A percentile compares a stretch with the other conserved stretches of the same genome.
phyloP scores from a whole-genome alignment of 2,113 vertebrate species.

The Hylia prasina region DNA sequence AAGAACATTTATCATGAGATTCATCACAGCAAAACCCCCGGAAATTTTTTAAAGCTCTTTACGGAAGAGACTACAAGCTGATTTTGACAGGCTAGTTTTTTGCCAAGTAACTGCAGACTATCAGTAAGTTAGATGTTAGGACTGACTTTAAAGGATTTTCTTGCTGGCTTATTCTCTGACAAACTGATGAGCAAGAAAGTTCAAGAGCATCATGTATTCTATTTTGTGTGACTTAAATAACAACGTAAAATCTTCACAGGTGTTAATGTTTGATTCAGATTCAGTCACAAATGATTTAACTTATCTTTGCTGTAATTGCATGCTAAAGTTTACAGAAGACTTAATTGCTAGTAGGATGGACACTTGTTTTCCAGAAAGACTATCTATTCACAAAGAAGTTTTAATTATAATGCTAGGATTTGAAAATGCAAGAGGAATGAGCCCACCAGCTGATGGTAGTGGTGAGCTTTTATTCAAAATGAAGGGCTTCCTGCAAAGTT shows the following conservation, averaged over 20 bases:
- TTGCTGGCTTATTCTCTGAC: neutral
- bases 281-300: neutral
- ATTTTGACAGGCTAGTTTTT: neutral
- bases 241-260: neutral
- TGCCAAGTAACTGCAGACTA: neutral
- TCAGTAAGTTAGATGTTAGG: neutral
- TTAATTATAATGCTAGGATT: neutral
- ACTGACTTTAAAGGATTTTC: neutral
- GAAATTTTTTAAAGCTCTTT: neutral
- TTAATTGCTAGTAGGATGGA: neutral
- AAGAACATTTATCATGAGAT: neutral
- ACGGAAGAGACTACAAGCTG: neutral
- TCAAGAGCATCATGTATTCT: neutral
- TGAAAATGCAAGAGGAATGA: neutral
- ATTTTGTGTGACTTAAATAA: neutral
- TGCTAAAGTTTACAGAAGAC: neutral
- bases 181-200: conserved; percentile 1
- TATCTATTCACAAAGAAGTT: neutral
- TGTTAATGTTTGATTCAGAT: neutral
- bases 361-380: neutral
- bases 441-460: neutral
- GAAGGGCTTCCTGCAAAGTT: neutral
- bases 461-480: neutral
- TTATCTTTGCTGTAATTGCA: neutral
- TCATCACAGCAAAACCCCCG: neutral